A percentile compares a stretch with the other conserved stretches of the same genome.
Evolutionary conservation across 2,113 vertebrate species (phyloP).

Genomic region (Capreolus pygargus): DNA sequence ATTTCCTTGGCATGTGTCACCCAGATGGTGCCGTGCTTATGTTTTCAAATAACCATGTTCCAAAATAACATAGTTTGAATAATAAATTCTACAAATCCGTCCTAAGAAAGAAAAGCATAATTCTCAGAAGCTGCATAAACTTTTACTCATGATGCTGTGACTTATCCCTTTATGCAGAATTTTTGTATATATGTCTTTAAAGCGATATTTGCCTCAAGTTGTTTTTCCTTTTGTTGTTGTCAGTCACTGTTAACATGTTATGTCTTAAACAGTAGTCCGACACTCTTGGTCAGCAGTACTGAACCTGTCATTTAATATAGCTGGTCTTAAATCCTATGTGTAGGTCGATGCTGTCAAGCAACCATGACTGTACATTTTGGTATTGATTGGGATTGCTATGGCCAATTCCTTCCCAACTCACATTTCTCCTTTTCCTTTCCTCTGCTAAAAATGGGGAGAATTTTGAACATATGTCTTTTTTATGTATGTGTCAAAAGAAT

Average conservation of each 20-base stretch:
- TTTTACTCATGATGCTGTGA: constrained; percentile 83
- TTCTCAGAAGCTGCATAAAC: constrained; percentile 88
- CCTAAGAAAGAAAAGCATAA: constrained; percentile 82
- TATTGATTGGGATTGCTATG: constrained; percentile 86
- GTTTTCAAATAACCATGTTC: constrained; percentile 89
- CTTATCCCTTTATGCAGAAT: constrained; percentile 85
- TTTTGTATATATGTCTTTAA: constrained; percentile 62
- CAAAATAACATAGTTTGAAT: constrained; percentile 89
- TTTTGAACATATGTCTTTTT: constrained; percentile 78
- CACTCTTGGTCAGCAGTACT: constrained; percentile 79
- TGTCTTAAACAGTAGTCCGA: constrained; percentile 79
- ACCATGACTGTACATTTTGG: constrained; percentile 88
- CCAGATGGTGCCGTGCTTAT: constrained; percentile 88
- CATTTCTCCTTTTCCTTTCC: constrained; percentile 76
- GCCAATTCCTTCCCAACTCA: constrained; percentile 83
- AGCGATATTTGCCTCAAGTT: constrained; percentile 75
- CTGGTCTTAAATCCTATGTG: constrained; percentile 81
- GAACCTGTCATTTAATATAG: constrained; percentile 84
- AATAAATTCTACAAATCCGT: constrained; percentile 88
- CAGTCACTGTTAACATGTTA: constrained; percentile 79
- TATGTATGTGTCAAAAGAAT: constrained; percentile 71
- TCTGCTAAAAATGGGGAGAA: constrained; percentile 77
- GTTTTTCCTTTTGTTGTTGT: constrained; percentile 76
- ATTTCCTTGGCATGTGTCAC: constrained; percentile 91
- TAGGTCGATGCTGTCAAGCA: constrained; percentile 85